Conservation (phyloP, 2,113 vertebrate species). For the Nibea coibor region DNA sequence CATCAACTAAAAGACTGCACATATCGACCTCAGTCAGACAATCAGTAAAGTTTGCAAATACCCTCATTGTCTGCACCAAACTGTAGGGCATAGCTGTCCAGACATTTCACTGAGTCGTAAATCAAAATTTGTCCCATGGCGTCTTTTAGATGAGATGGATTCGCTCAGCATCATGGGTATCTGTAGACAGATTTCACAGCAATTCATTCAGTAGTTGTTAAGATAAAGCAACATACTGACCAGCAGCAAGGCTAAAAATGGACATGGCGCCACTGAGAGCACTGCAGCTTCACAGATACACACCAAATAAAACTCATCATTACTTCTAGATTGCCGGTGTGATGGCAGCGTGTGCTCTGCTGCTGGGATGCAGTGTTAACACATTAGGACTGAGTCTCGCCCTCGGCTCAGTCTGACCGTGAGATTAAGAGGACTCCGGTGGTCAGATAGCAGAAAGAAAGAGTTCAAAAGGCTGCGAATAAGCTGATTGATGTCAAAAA, state of each 20-base stretch:
- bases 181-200: no score
- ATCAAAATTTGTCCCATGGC: neutral
- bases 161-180: neutral
- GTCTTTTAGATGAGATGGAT: neutral
- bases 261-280: neutral
- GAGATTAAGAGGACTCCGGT: constrained; percentile 5
- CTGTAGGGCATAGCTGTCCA: neutral
- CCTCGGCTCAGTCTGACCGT: constrained; percentile 7
- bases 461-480: neutral
- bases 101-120: neutral
- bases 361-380: no score
- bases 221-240: neutral
- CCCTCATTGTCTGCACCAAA: neutral
- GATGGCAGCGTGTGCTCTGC: neutral
- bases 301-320: neutral
- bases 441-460: constrained; percentile 7
- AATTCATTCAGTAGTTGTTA: neutral
- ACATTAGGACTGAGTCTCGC: constrained; percentile 5
- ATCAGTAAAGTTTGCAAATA: neutral
- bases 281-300: neutral
- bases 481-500: constrained; percentile 29
- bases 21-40: neutral
- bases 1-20: neutral
- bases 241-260: neutral
- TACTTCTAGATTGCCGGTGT: neutral